phyloP scores from a whole-genome alignment of 2,113 vertebrate species.

The Gymnogyps californianus region DNA sequence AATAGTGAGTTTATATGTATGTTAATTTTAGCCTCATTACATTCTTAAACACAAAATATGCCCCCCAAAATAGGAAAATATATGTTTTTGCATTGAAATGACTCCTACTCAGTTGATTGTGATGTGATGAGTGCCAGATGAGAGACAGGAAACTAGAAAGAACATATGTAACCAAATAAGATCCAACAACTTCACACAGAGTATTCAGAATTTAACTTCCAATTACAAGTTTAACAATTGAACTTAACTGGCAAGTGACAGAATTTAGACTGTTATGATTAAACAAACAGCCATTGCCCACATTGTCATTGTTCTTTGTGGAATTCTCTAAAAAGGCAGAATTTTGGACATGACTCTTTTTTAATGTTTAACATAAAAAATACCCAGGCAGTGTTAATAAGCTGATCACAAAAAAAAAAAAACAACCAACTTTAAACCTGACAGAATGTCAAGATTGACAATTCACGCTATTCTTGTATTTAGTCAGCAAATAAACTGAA shows the following conservation, averaged over 20 bases:
- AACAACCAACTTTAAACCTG: not conserved
- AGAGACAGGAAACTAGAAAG: not conserved
- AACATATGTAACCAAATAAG: not conserved
- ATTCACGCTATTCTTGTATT: not conserved
- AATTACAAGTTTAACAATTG: not conserved
- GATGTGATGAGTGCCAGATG: not conserved
- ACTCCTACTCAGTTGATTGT: not conserved
- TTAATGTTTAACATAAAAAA: not conserved
- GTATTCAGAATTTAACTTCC: not conserved
- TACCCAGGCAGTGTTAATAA: not conserved
- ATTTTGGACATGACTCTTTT: not conserved
- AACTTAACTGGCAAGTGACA: not conserved
- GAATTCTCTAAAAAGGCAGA: not conserved
- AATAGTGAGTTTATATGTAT: not conserved
- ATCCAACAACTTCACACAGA: not conserved
- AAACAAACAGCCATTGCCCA: not conserved
- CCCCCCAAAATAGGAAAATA: not conserved
- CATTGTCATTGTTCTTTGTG: not conserved
- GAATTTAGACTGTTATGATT: not conserved
- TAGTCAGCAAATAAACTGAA: not conserved
- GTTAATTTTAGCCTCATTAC: not conserved
- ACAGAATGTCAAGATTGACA: not conserved
- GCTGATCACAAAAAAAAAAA: not conserved
- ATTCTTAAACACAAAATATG: not conserved
- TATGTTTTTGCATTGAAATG: not conserved